phyloP scores from a whole-genome alignment of 1,140 invertebrate genomes.

The Neodiprion pinetum region DNA sequence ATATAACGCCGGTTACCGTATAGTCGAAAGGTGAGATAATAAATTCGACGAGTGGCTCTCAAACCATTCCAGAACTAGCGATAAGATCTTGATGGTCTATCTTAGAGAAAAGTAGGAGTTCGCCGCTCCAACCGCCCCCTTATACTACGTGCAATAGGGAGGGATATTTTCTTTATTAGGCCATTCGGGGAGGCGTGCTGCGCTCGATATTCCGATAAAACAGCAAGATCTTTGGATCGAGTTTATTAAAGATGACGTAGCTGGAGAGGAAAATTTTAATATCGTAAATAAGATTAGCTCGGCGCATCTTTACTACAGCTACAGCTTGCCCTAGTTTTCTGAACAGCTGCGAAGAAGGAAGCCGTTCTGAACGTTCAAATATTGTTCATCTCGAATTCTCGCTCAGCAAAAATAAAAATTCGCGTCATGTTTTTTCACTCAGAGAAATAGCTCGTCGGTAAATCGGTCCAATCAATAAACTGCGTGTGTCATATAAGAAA shows the following conservation, averaged over 20 bases:
- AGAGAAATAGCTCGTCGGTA: too few species aligned
- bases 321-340: too few species aligned
- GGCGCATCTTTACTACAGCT: background rate
- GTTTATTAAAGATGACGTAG: background rate
- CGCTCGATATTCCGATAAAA: background rate
- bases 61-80: background rate
- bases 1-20: background rate
- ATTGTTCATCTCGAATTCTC: background rate
- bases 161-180: constrained; percentile 3
- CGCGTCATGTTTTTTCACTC: too few species aligned
- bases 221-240: background rate
- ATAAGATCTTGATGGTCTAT: constrained; percentile 7
- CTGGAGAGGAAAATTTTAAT: background rate
- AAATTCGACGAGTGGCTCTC: constrained; percentile 4
- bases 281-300: background rate
- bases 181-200: background rate
- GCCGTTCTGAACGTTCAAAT: background rate
- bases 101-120: background rate
- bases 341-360: background rate
- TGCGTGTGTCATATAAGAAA: too few species aligned
- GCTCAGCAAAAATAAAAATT: too few species aligned
- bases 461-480: too few species aligned
- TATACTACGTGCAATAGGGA: background rate
- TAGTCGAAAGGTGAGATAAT: background rate
- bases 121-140: background rate